These are phyloP conservation scores for Campylomormyrus numenius DNA, from an alignment of 2,113 vertebrate species.

Conservation along the genomic window DNA sequence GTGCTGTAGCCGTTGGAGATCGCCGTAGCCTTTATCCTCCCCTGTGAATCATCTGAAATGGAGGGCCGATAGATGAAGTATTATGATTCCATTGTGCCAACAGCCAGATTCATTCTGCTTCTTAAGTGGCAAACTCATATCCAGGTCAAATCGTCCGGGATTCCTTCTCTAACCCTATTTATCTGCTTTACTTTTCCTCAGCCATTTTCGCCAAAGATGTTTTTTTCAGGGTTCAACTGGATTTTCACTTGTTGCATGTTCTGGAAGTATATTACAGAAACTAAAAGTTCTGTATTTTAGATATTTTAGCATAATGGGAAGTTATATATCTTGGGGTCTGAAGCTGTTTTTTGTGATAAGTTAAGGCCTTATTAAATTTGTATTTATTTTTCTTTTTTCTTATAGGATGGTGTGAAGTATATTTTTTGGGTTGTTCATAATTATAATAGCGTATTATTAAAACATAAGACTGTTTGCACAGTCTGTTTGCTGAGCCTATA, in stretches of 20 bases:
- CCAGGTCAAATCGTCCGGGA: neutral
- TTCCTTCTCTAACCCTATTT: neutral
- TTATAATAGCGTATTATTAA: neutral
- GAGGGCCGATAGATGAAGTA: neutral
- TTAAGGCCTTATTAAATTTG: neutral
- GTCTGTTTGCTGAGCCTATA: slow-evolving; percentile 3
- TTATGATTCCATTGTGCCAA: slow-evolving; percentile 3
- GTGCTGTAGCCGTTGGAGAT: neutral
- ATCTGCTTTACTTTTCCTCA: neutral
- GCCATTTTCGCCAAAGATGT: neutral
- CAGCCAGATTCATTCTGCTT: neutral
- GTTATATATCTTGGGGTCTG: neutral
- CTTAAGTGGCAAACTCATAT: neutral
- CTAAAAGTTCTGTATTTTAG: slow-evolving; percentile 2
- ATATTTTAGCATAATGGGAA: neutral
- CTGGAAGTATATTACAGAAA: neutral
- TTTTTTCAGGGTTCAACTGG: neutral
- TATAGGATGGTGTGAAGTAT: slow-evolving; percentile 4
- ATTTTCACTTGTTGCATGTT: neutral
- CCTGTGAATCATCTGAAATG: neutral
- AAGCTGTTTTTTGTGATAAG: neutral
- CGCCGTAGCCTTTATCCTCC: neutral
- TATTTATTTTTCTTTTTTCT: slow-evolving; percentile 6
- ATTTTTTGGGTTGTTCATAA: neutral
- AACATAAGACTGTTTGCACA: neutral